A percentile compares a stretch with the other conserved stretches of the same genome.
These are phyloP conservation scores for Melipona bicolor DNA, from an alignment of 2,888 invertebrate species.

Conservation along the genomic window DNA sequence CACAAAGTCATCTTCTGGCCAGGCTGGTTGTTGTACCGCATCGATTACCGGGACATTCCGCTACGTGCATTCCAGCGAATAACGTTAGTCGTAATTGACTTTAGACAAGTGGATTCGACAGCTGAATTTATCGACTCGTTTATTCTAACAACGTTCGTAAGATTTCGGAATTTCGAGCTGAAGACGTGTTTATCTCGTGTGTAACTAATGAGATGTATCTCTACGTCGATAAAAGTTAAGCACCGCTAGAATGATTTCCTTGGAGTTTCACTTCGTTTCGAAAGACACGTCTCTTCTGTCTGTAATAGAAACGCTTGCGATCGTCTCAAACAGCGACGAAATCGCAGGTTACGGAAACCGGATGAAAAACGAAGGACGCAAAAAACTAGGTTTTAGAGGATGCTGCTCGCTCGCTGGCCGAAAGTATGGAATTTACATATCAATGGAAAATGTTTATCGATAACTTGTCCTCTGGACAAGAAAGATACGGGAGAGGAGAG, in stretches of 20 bases:
- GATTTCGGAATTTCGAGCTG: constrained; percentile 38
- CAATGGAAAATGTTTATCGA: constrained; percentile 76
- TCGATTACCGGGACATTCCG: too few species aligned
- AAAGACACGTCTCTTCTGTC: constrained; percentile 17
- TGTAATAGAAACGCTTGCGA: neutral
- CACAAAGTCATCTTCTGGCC: too few species aligned
- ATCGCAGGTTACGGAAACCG: neutral
- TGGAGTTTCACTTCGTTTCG: neutral
- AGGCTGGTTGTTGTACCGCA: too few species aligned
- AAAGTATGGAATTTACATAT: constrained; percentile 73
- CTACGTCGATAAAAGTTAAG: constrained; percentile 69
- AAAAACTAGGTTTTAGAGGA: constrained; percentile 47
- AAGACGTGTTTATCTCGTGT: constrained; percentile 69
- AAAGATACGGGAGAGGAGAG: neutral
- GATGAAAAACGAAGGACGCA: neutral
- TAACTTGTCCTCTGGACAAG: constrained; percentile 58
- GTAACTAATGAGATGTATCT: constrained; percentile 70
- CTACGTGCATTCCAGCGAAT: neutral
- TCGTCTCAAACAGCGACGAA: neutral
- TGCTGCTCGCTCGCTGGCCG: constrained; percentile 61
- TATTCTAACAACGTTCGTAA: constrained; percentile 42
- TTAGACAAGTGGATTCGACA: too few species aligned
- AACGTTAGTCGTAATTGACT: constrained; percentile 6
- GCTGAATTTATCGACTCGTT: neutral
- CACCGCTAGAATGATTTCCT: constrained; percentile 13